Conservation (phyloP, 2,113 vertebrate genomes). For the Petroica traversi region DNA sequence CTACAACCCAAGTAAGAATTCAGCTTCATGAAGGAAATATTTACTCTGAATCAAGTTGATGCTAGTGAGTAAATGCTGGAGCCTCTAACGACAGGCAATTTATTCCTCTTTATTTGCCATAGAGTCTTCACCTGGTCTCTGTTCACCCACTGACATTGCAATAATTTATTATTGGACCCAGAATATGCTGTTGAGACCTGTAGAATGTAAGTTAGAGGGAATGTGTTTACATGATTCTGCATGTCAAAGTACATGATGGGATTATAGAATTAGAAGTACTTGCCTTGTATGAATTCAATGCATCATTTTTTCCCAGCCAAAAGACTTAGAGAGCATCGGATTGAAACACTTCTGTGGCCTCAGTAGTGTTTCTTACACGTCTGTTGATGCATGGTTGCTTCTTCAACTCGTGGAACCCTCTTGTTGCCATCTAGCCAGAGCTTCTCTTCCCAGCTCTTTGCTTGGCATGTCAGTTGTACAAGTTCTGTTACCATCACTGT, state of each 20-base stretch:
- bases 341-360: background rate
- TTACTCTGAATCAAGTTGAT: background rate
- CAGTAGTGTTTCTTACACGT: accelerated
- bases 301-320: background rate
- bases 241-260: accelerated
- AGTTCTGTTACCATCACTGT: background rate
- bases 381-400: background rate
- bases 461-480: background rate
- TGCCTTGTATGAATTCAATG: background rate
- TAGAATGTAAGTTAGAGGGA: background rate
- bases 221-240: background rate
- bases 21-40: background rate
- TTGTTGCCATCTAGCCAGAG: background rate
- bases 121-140: background rate
- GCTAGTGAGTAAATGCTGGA: background rate
- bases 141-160: background rate
- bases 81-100: background rate
- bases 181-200: background rate
- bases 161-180: background rate
- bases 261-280: background rate
- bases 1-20: background rate
- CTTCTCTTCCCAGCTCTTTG: background rate
- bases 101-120: background rate
- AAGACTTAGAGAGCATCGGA: background rate
- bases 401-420: background rate